phyloP scores from a whole-genome alignment of 2,888 invertebrate genomes.

The Polyploca ridens region DNA sequence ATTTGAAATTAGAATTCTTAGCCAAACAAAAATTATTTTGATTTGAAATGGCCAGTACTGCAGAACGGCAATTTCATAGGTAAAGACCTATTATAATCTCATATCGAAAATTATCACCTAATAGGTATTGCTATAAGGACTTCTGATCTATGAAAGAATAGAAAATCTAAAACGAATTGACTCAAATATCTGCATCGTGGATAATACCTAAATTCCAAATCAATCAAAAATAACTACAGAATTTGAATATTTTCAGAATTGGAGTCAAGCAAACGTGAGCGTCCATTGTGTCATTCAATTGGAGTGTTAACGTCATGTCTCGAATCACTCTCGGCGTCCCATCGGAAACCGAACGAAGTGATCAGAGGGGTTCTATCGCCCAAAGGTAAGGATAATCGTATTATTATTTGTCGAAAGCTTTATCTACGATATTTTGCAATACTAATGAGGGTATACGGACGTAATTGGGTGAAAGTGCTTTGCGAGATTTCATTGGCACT shows the following conservation, averaged over 20 bases:
- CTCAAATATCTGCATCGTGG: too few species aligned
- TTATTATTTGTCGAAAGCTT: neutral
- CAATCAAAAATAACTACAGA: constrained; percentile 12
- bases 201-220: neutral
- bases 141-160: too few species aligned
- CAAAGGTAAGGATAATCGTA: constrained; percentile 33
- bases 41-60: too few species aligned
- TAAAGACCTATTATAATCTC: too few species aligned
- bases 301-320: constrained; percentile 28
- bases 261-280: constrained; percentile 15
- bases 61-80: too few species aligned
- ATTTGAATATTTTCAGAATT: constrained; percentile 22
- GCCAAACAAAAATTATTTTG: too few species aligned
- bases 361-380: constrained; percentile 36
- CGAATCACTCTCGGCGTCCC: neutral
- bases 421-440: neutral
- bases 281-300: constrained; percentile 19
- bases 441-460: neutral
- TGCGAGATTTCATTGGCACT: neutral
- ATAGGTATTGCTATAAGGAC: too few species aligned
- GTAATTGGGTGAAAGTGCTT: neutral
- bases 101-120: too few species aligned
- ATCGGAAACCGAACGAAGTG: neutral
- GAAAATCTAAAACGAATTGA: too few species aligned
- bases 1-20: too few species aligned